Conservation (phyloP, 2,888 invertebrate species). For the Drosophila falleni region DNA sequence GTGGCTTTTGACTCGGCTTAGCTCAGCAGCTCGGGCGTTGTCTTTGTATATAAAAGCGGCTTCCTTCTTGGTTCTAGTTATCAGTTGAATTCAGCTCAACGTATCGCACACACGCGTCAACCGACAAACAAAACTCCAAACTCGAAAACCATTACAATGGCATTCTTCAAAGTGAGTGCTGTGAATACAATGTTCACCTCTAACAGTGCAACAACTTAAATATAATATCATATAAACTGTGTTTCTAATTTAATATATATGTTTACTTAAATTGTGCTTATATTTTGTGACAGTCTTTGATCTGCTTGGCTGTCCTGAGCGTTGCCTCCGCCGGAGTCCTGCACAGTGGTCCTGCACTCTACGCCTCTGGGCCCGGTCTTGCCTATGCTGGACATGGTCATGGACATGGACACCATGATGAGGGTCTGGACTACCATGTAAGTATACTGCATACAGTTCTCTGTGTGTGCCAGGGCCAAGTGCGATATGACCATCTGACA, state of each 20-base stretch:
- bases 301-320: conserved; percentile 85
- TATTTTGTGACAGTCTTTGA: conserved; percentile 79
- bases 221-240: conserved; percentile 9
- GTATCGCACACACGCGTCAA: conserved; percentile 75
- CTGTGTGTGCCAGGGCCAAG: conserved; percentile 34
- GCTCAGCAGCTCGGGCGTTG: conserved; percentile 82
- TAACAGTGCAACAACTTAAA: background rate
- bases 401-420: conserved; percentile 75
- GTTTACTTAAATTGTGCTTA: conserved; percentile 27
- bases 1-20: conserved; percentile 51
- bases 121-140: conserved; percentile 52
- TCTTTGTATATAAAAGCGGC: conserved; percentile 85
- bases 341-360: conserved; percentile 81
- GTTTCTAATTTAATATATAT: conserved; percentile 13
- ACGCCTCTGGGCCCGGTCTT: conserved; percentile 79
- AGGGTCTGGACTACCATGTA: conserved; percentile 85
- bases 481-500: conserved; percentile 51
- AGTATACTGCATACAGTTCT: conserved; percentile 55
- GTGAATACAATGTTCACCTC: conserved; percentile 6
- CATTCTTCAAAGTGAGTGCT: conserved; percentile 86
- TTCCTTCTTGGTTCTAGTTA: conserved; percentile 86
- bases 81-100: conserved; percentile 85
- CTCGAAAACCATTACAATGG: conserved; percentile 79
- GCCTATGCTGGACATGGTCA: conserved; percentile 73
- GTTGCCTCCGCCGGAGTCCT: conserved; percentile 85